phyloP scores from a whole-genome alignment of 2,113 vertebrate species.

The Sclerurus mexicanus region DNA sequence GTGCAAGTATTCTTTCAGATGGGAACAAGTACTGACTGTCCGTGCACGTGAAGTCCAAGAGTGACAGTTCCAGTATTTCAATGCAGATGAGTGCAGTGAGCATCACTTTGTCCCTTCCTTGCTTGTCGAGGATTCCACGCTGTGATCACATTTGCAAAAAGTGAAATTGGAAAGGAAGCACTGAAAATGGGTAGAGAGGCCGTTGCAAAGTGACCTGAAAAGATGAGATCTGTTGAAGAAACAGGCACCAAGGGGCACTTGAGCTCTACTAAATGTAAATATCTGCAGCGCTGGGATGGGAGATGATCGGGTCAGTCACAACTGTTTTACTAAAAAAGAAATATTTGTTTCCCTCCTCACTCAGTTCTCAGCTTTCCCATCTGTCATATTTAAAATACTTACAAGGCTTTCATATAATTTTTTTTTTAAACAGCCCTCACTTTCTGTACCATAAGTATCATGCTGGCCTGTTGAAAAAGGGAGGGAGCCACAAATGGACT shows the following conservation, averaged over 20 bases:
- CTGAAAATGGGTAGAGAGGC: background rate
- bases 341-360: fast-evolving
- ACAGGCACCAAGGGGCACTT: background rate
- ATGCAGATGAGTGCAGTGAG: fast-evolving
- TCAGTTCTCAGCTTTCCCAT: background rate
- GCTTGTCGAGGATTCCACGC: background rate
- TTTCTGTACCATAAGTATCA: background rate
- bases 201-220: background rate
- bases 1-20: background rate
- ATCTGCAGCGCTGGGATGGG: background rate
- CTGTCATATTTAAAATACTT: background rate
- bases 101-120: background rate
- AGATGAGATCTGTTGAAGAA: background rate
- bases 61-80: background rate
- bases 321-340: background rate
- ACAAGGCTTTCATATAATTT: background rate
- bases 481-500: background rate
- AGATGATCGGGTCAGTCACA: background rate
- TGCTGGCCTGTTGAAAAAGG: background rate
- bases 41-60: background rate
- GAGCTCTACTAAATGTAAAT: background rate
- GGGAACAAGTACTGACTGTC: background rate
- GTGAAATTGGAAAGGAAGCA: background rate
- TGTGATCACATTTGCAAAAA: background rate
- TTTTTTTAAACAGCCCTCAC: background rate